phyloP scores from a whole-genome alignment of 1,140 invertebrate genomes.

The Nomia melanderi region DNA sequence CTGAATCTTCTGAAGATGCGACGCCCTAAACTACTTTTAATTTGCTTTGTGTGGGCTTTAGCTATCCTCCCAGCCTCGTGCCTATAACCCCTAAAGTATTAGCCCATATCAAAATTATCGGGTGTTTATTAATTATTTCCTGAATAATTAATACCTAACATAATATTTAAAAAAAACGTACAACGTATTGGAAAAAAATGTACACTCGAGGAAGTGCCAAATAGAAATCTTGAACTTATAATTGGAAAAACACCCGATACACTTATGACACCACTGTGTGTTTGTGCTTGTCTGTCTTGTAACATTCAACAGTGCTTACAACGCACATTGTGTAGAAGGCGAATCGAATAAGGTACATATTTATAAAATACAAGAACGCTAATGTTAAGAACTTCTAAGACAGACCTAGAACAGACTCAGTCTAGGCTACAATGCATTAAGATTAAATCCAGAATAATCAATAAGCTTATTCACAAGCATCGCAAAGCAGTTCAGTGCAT shows the following conservation, averaged over 20 bases:
- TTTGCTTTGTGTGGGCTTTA: constrained; percentile 80
- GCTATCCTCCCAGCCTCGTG: constrained; percentile 80
- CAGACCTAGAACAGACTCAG: constrained; percentile 81
- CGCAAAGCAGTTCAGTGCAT: constrained; percentile 53
- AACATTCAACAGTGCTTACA: constrained; percentile 64
- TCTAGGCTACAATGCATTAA: constrained; percentile 76
- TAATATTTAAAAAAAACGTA: constrained; percentile 57
- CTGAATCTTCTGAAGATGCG: constrained; percentile 58
- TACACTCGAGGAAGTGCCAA: constrained; percentile 32
- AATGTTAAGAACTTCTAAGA: constrained; percentile 71
- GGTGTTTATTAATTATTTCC: constrained; percentile 76
- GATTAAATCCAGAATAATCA: constrained; percentile 80
- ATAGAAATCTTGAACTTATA: constrained; percentile 41
- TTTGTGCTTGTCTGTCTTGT: constrained; percentile 81
- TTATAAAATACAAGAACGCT: constrained; percentile 37
- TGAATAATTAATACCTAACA: constrained; percentile 55
- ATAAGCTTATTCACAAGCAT: constrained; percentile 61
- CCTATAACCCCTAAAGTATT: constrained; percentile 65
- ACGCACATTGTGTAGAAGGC: constrained; percentile 49
- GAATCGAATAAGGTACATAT: constrained; percentile 54
- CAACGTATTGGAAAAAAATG: constrained; percentile 48
- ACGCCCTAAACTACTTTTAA: constrained; percentile 68
- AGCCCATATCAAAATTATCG: constrained; percentile 80
- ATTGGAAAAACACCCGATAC: constrained; percentile 79
- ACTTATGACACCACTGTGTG: constrained; percentile 79